Base-by-base conservation (phyloP, 2,888 invertebrate genomes). In the Chrysodeixis includens region DNA sequence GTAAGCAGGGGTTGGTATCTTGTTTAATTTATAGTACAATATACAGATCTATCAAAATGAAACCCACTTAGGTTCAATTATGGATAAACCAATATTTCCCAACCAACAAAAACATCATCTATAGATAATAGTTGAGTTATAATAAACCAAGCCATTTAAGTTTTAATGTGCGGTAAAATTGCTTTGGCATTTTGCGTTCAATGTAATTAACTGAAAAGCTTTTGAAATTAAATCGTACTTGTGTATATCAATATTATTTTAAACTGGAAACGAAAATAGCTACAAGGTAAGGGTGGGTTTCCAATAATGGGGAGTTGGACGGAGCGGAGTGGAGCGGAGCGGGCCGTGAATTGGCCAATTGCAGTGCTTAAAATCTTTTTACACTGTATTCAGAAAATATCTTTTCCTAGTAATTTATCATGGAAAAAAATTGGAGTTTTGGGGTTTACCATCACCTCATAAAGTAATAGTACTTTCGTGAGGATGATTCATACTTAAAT, bases 151-250 rank as follows among this genome's bases (percentile, higher is more conserved):
- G 12, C 40, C 40, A 40, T 40, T 40, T n/a, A 40, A n/a, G 40
- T 40, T 40, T 40, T 40, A 40, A n/a, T 40, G 40, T 40, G n/a
- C n/a, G 40, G 40, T 40, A 40, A 40, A 40, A 40, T 40, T 40
- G n/a, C 40, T 40, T 40, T 40, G 40, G n/a, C n/a, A 40, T n/a
- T n/a, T n/a, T 40, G 40, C 40, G 40, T 40, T 40, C 40, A 40
- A 40, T 40, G 40, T 40, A 40, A 40, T 40, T 40, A 40, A 40
- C 40, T 40, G 5, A 40, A 40, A 40, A n/a, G 40, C 40, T 40
- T 40, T 40, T 40, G 40, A n/a, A n/a, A 40, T 40, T 14, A 40
- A 40, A 40, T 40, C 40, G n/a, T 35, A 35, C 14, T 35, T 35
- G n/a, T 40, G 40, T 40, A 14, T 40, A 40, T 40, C 40, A n/a